phyloP scores from a whole-genome alignment of 2,113 vertebrate genomes.

The Pogonocichla stellata region DNA sequence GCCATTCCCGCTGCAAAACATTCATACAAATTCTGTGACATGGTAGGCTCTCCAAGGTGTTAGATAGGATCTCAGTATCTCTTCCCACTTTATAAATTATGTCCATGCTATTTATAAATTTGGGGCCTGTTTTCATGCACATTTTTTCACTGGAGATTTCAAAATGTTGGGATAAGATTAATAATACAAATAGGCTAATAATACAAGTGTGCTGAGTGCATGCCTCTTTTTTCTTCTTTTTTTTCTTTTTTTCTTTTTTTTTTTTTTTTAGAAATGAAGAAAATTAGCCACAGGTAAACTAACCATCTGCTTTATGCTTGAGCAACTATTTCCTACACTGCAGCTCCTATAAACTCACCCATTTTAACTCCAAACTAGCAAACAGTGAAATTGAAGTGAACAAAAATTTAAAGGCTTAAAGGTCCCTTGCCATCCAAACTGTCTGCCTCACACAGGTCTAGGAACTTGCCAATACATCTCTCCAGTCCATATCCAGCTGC shows the following conservation, averaged over 20 bases:
- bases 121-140: background rate
- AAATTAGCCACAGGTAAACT: background rate
- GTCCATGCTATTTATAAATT: background rate
- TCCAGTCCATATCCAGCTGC: background rate
- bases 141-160: background rate
- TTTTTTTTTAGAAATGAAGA: background rate
- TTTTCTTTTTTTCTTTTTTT: too few relatives aligned
- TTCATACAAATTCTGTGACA: background rate
- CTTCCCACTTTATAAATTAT: background rate
- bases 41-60: background rate
- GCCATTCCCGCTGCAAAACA: background rate
- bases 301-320: background rate
- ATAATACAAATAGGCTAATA: background rate
- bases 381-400: background rate
- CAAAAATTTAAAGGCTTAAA: background rate
- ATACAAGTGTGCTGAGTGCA: background rate
- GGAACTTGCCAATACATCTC: background rate
- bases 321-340: background rate
- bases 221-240: too few relatives aligned
- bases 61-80: background rate
- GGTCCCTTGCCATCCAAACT: background rate
- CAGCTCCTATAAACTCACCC: background rate
- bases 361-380: background rate
- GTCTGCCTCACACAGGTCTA: rapidly evolving
- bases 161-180: background rate